Evolutionary conservation across 92 coral and sea anemone genomes (phyloP).

Genomic region (Porites cylindrica): DNA sequence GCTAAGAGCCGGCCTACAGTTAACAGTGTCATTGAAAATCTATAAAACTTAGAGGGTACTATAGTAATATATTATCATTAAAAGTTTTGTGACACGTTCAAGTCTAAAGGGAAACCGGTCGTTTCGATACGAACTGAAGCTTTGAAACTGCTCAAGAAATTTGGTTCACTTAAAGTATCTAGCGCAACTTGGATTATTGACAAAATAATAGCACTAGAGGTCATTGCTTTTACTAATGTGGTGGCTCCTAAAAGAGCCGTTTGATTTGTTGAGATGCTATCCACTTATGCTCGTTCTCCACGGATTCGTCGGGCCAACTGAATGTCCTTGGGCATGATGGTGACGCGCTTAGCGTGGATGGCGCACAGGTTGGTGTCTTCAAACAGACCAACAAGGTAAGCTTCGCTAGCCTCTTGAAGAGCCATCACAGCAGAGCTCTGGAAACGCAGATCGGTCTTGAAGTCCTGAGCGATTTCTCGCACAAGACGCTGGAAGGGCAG

Average conservation of each 20-base stretch:
- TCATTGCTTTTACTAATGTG: constrained; percentile 30
- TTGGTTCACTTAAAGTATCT: too few relatives aligned
- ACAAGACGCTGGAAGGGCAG: constrained; percentile 84
- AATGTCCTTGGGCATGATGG: constrained; percentile 87
- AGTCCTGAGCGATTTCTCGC: constrained; percentile 79
- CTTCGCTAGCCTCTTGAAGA: constrained; percentile 85
- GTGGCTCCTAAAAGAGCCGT: constrained; percentile 95
- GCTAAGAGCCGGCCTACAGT: too few relatives aligned
- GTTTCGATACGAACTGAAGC: too few relatives aligned
- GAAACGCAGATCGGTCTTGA: constrained; percentile 90
- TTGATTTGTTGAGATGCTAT: constrained; percentile 39
- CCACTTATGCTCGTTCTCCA: constrained; percentile 61
- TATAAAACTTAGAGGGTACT: too few relatives aligned
- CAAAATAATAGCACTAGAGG: too few relatives aligned
- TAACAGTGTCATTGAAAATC: too few relatives aligned
- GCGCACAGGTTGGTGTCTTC: constrained; percentile 92
- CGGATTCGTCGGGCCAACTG: constrained; percentile 85
- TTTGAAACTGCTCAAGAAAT: too few relatives aligned
- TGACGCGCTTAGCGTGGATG: constrained; percentile 90
- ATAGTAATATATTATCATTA: too few relatives aligned
- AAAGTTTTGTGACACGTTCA: too few relatives aligned
- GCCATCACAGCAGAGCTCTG: constrained; percentile 90
- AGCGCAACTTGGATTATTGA: too few relatives aligned
- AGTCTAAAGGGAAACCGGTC: too few relatives aligned
- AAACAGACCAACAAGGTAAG: constrained; percentile 84